These are phyloP conservation scores for Ruditapes philippinarum DNA, from an alignment of 1,140 invertebrate genomes.

Conservation along the genomic window DNA sequence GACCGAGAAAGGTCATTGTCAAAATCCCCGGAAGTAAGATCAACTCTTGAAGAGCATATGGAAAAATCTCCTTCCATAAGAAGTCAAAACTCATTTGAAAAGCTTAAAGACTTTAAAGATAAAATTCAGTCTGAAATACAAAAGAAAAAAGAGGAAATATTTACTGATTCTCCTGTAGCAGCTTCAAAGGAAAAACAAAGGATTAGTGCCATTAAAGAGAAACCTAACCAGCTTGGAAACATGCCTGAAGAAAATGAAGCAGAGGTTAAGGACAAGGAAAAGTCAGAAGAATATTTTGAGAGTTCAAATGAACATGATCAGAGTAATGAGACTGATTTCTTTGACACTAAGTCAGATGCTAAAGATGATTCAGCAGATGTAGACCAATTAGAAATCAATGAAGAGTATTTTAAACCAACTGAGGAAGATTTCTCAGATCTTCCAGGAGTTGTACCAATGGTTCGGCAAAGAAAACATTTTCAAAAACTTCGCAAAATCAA, in stretches of 20 bases:
- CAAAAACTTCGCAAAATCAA: constrained; percentile 55
- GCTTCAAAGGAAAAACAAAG: neutral
- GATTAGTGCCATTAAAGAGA: neutral
- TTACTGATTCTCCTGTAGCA: constrained; percentile 68
- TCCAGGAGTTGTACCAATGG: neutral
- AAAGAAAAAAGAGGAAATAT: constrained; percentile 81
- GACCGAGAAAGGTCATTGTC: constrained; percentile 43
- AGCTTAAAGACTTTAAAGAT: constrained; percentile 68
- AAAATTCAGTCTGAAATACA: constrained; percentile 76
- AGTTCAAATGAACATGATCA: constrained; percentile 38
- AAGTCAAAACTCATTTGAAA: constrained; percentile 63
- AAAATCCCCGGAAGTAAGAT: constrained; percentile 44
- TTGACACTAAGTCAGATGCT: constrained; percentile 44
- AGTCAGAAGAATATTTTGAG: neutral
- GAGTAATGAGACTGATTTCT: constrained; percentile 10
- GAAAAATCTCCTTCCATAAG: constrained; percentile 66
- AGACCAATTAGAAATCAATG: constrained; percentile 52
- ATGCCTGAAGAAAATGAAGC: neutral
- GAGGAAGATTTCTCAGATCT: constrained; percentile 42
- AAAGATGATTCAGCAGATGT: neutral
- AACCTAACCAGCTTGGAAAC: neutral
- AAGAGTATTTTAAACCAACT: constrained; percentile 43
- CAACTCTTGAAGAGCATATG: neutral
- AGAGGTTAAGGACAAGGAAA: neutral
- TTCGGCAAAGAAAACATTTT: constrained; percentile 36